These are phyloP conservation scores for Apamea anceps DNA, from an alignment of 2,888 invertebrate genomes.

Conservation along the genomic window DNA sequence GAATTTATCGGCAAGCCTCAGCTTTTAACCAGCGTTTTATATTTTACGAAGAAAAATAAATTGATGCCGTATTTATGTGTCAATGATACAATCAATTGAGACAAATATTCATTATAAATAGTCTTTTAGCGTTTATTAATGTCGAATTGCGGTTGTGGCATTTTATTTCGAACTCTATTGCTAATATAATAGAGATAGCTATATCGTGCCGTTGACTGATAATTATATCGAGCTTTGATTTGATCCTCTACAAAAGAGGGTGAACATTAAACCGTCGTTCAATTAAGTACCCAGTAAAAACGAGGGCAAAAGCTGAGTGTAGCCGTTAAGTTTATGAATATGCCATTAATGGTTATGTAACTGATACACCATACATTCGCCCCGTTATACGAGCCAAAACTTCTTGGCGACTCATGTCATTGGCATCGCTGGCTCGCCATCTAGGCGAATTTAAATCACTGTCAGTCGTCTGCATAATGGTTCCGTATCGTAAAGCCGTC, in stretches of 20 bases:
- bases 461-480: slow-evolving; percentile 66
- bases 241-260: slow-evolving; percentile 59
- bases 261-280: slow-evolving; percentile 47
- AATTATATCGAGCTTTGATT: slow-evolving; percentile 61
- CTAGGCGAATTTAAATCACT: slow-evolving; percentile 66
- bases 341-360: slow-evolving; percentile 59
- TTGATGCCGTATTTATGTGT: slow-evolving; percentile 48
- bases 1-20: slow-evolving; percentile 28
- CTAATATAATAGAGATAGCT: slow-evolving; percentile 33
- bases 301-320: slow-evolving; percentile 39
- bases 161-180: slow-evolving; percentile 42
- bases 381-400: slow-evolving; percentile 58
- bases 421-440: slow-evolving; percentile 63
- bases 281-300: slow-evolving; percentile 47
- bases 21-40: slow-evolving; percentile 25
- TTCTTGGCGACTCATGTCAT: slow-evolving; percentile 62
- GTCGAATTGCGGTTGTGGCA: slow-evolving; percentile 48
- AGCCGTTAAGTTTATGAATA: slow-evolving; percentile 51
- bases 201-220: slow-evolving; percentile 34
- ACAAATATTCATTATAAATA: slow-evolving; percentile 42
- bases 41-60: slow-evolving; percentile 38
- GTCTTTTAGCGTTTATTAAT: slow-evolving; percentile 49
- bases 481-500: slow-evolving; percentile 67
- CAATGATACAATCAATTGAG: slow-evolving; percentile 42
- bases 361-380: slow-evolving; percentile 45